Evolutionary conservation across 2,888 invertebrate species (phyloP).

Genomic region (Pollenia angustigena): DNA sequence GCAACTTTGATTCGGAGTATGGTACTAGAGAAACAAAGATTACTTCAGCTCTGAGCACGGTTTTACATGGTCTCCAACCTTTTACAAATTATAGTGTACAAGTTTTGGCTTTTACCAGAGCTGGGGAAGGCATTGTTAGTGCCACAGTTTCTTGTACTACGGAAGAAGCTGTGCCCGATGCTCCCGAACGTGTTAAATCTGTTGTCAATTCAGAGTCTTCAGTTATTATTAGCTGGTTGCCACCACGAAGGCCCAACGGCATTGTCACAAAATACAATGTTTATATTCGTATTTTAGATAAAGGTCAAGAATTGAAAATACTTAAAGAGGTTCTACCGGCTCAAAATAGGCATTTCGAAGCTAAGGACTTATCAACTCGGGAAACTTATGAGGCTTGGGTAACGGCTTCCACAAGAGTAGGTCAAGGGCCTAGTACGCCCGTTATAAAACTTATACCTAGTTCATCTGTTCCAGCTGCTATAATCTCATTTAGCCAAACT

Average conservation of each 20-base stretch:
- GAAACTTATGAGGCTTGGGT: slow-evolving; percentile 87
- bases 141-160: slow-evolving; percentile 86
- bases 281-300: slow-evolving; percentile 86
- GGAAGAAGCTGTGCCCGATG: slow-evolving; percentile 86
- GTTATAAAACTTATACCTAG: slow-evolving; percentile 85
- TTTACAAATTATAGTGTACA: slow-evolving; percentile 88
- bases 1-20: slow-evolving; percentile 81
- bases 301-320: slow-evolving; percentile 85
- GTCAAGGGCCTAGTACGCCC: slow-evolving; percentile 86
- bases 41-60: slow-evolving; percentile 85
- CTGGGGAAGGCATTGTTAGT: slow-evolving; percentile 87
- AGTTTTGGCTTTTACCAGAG: slow-evolving; percentile 87
- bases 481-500: slow-evolving; percentile 86
- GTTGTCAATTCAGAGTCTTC: slow-evolving; percentile 86
- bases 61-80: slow-evolving; percentile 86
- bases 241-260: slow-evolving; percentile 87
- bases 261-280: slow-evolving; percentile 87
- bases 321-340: slow-evolving; percentile 84
- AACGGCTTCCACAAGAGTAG: slow-evolving; percentile 87
- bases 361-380: slow-evolving; percentile 85
- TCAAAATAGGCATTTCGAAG: slow-evolving; percentile 85
- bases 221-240: slow-evolving; percentile 87
- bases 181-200: slow-evolving; percentile 87
- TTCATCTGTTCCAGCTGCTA: slow-evolving; percentile 85
- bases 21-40: slow-evolving; percentile 85